A percentile compares a stretch with the other conserved stretches of the same genome.
These are phyloP conservation scores for Paratilapia polleni DNA, from an alignment of 2,113 vertebrate species.

Conservation along the genomic window DNA sequence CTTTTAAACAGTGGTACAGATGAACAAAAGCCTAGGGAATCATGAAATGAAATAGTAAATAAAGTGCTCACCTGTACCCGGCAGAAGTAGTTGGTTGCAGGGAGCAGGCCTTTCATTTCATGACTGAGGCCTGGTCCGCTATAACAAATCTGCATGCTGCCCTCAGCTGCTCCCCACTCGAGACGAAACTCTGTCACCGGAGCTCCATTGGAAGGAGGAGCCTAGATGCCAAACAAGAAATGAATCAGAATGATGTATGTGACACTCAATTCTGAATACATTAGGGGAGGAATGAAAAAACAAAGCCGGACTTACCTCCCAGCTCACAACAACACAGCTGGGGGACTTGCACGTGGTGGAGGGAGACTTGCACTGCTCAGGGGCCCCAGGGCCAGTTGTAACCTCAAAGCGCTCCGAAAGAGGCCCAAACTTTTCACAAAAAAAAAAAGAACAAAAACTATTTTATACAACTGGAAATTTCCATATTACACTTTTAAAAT, in stretches of 20 bases:
- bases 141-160: slow-evolving; percentile 91
- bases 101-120: slow-evolving; percentile 92
- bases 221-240: slow-evolving; percentile 69
- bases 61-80: slow-evolving; percentile 88
- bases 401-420: slow-evolving; percentile 91
- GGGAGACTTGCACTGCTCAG: slow-evolving; percentile 89
- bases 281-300: neutral
- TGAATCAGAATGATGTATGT: neutral
- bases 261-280: neutral
- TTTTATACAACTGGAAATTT: neutral
- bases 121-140: slow-evolving; percentile 86
- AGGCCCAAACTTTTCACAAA: slow-evolving; percentile 84
- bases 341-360: slow-evolving; percentile 89
- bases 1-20: neutral
- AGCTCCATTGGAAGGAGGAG: slow-evolving; percentile 89
- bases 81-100: slow-evolving; percentile 93
- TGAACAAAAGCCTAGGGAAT: neutral
- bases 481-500: neutral
- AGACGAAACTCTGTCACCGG: slow-evolving; percentile 90
- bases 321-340: slow-evolving; percentile 90
- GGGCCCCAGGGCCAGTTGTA: slow-evolving; percentile 91
- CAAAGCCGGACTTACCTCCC: slow-evolving; percentile 86
- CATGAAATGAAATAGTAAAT: neutral
- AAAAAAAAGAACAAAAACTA: neutral
- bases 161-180: slow-evolving; percentile 95